phyloP scores from a whole-genome alignment of 2,113 vertebrate species.

The Eptatretus burgeri region DNA sequence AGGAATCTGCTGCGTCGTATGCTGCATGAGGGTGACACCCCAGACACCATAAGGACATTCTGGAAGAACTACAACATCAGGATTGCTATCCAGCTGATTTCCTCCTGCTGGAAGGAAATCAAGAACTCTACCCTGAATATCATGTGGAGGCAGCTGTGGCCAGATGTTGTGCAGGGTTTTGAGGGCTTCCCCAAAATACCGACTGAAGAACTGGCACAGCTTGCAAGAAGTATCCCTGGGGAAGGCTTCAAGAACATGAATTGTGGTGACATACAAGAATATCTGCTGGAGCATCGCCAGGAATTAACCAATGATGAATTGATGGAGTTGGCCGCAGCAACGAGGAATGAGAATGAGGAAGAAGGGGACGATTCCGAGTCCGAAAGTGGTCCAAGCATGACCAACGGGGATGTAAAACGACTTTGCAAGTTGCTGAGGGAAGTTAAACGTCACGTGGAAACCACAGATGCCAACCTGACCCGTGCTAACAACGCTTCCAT shows the following conservation, averaged over 20 bases:
- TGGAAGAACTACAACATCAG: slow-evolving; percentile 4
- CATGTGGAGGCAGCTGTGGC: background rate
- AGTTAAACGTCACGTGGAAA: too few species aligned
- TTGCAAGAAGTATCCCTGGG: background rate
- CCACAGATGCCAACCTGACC: too few species aligned
- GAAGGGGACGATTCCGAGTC: too few species aligned
- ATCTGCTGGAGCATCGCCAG: background rate
- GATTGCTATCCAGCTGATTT: background rate
- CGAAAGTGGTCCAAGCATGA: too few species aligned
- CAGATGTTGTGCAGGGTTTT: slow-evolving; percentile 1
- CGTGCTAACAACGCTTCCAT: too few species aligned
- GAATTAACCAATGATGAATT: background rate
- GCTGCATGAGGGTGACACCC: background rate
- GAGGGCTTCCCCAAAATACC: background rate
- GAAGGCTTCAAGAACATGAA: slow-evolving; percentile 4
- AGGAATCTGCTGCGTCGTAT: background rate
- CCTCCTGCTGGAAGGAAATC: slow-evolving; percentile 3
- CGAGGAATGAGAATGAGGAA: too few species aligned
- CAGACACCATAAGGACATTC: background rate
- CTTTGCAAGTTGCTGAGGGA: too few species aligned
- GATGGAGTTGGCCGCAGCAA: too few species aligned
- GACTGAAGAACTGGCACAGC: background rate
- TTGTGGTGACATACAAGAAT: background rate
- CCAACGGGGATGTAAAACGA: too few species aligned
- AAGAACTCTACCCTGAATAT: slow-evolving; percentile 1